These are phyloP conservation scores for Macrocentrus cingulum DNA, from an alignment of 1,140 invertebrate genomes.

Conservation along the genomic window DNA sequence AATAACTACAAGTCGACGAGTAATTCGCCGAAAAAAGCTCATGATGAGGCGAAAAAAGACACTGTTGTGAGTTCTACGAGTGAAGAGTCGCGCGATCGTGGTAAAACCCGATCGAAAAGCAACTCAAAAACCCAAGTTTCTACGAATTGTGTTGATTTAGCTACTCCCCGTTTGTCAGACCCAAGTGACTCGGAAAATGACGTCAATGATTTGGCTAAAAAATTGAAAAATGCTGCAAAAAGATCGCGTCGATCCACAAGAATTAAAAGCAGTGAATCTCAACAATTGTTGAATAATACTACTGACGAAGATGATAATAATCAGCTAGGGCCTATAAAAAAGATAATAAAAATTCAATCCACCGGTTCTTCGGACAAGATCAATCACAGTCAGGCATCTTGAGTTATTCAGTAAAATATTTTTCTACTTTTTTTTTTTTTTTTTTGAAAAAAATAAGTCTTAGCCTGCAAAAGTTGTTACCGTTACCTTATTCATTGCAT, in stretches of 20 bases:
- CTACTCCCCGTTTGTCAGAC: too few species aligned
- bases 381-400: slow-evolving; percentile 31
- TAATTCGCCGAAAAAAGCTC: slow-evolving; percentile 8
- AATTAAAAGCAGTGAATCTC: slow-evolving; percentile 26
- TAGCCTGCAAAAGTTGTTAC: neutral
- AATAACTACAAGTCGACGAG: slow-evolving; percentile 14
- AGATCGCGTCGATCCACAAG: slow-evolving; percentile 1
- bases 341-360: slow-evolving; percentile 27
- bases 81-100: neutral
- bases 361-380: slow-evolving; percentile 23
- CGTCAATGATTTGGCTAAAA: slow-evolving; percentile 34
- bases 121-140: neutral
- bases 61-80: neutral
- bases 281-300: slow-evolving; percentile 29
- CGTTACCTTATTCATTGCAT: neutral
- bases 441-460: neutral
- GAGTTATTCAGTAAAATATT: slow-evolving; percentile 16
- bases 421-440: too few species aligned
- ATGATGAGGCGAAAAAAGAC: slow-evolving; percentile 16
- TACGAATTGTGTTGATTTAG: too few species aligned
- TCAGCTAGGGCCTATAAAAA: slow-evolving; percentile 33
- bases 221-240: slow-evolving; percentile 19
- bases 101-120: neutral
- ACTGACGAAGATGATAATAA: slow-evolving; percentile 39
- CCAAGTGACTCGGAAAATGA: slow-evolving; percentile 35